These are phyloP conservation scores for Pseudomugil tenellus DNA, from an alignment of 2,797 vertebrate genomes.

Conservation along the genomic window DNA sequence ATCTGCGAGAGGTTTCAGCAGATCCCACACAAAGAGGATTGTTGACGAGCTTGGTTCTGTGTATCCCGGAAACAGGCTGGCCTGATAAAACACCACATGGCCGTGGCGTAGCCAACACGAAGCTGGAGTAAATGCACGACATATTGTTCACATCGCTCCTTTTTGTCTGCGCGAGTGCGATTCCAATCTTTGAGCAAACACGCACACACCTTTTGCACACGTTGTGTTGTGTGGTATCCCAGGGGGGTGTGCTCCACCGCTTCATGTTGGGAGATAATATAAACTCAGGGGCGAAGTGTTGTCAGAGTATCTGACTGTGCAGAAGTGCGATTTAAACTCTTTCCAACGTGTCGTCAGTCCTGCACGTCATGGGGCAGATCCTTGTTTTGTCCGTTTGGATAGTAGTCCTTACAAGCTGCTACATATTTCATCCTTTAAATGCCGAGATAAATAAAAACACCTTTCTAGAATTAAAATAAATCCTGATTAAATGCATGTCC, in stretches of 20 bases:
- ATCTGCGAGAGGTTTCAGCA: conserved; percentile 14
- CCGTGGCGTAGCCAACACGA: conserved; percentile 1
- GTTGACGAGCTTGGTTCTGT: conserved; percentile 27
- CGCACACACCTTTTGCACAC: conserved; percentile 51
- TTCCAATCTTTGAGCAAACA: conserved; percentile 46
- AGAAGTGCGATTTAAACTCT: conserved; percentile 30
- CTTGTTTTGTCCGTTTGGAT: conserved; percentile 44
- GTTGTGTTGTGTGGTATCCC: conserved; percentile 7
- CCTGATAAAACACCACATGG: conserved; percentile 52
- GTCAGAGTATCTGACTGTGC: conserved; percentile 22
- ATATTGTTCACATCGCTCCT: conserved; percentile 22
- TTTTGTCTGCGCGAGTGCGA: conserved; percentile 39
- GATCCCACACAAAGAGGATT: conserved; percentile 2
- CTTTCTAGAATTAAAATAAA: conserved; percentile 7
- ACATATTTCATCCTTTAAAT: too few relatives aligned
- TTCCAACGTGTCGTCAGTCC: conserved; percentile 16
- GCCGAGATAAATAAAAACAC: conserved; percentile 38
- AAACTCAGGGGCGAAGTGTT: conserved; percentile 42
- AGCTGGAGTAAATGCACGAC: conserved; percentile 6
- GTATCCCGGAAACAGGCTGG: conserved; percentile 45
- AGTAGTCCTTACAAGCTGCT: conserved; percentile 33
- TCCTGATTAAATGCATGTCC: too few relatives aligned
- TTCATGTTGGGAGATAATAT: conserved; percentile 28
- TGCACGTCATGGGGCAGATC: conserved; percentile 23
- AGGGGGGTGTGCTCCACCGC: conserved; percentile 20